phyloP scores from a whole-genome alignment of 2,113 vertebrate species.

The Glaucidium brasilianum region DNA sequence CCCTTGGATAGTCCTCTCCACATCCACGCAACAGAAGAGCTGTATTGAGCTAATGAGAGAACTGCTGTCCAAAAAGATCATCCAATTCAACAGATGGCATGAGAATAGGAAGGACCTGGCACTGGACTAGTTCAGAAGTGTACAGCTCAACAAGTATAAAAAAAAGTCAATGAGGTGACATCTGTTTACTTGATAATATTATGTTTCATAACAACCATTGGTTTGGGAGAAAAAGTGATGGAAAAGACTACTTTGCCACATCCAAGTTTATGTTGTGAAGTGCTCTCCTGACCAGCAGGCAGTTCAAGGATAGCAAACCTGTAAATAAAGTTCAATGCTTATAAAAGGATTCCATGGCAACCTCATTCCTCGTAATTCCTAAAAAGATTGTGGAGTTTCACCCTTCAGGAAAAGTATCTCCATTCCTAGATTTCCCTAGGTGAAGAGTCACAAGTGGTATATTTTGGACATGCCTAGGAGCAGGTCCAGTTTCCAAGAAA shows the following conservation, averaged over 20 bases:
- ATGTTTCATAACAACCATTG: neutral
- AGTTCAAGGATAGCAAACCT: neutral
- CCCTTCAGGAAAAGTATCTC: neutral
- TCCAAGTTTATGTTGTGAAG: neutral
- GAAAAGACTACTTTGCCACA: neutral
- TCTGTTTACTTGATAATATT: neutral
- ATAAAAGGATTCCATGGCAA: neutral
- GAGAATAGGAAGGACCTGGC: slow-evolving; percentile 11
- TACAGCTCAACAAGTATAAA: neutral
- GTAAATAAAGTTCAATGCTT: neutral
- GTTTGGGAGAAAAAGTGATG: neutral
- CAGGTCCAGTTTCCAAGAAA: slow-evolving; percentile 28
- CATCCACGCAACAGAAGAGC: neutral
- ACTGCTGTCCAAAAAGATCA: neutral
- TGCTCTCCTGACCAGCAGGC: neutral
- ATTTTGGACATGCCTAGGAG: neutral
- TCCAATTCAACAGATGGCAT: slow-evolving; percentile 32
- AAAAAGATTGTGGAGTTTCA: neutral
- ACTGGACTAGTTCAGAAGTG: neutral
- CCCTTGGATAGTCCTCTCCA: neutral
- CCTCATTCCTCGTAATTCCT: neutral
- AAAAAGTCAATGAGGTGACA: neutral
- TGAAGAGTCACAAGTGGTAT: neutral
- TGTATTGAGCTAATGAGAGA: neutral
- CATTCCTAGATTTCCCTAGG: slow-evolving; percentile 39